phyloP scores from a whole-genome alignment of 2,888 invertebrate genomes.

The Coremacera marginata region DNA sequence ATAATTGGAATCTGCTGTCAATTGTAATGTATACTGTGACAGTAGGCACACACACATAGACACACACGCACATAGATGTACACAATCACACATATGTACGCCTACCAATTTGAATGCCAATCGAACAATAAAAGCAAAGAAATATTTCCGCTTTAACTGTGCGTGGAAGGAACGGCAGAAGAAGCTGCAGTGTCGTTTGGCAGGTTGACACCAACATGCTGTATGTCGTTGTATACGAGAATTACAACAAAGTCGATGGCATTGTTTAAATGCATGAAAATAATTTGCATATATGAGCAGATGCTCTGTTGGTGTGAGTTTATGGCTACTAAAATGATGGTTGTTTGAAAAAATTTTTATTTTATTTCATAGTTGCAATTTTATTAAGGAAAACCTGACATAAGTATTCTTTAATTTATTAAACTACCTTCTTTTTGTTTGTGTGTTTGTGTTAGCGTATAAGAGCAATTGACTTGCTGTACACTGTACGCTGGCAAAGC shows the following conservation, averaged over 20 bases:
- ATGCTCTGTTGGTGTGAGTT: not conserved
- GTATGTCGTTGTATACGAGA: not conserved
- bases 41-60: not conserved
- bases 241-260: not conserved
- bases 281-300: not conserved
- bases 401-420: too few relatives aligned
- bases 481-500: not conserved
- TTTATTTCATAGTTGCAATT: too few relatives aligned
- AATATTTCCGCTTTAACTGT: constrained; percentile 12
- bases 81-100: not conserved
- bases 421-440: not conserved
- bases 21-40: constrained; percentile 19
- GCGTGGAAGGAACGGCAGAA: not conserved
- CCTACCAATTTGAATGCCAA: constrained; percentile 11
- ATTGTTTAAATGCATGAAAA: too few relatives aligned
- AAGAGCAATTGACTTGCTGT: not conserved
- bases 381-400: too few relatives aligned
- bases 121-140: constrained; percentile 30
- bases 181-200: not conserved
- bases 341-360: not conserved
- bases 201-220: constrained; percentile 19
- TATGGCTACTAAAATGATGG: not conserved
- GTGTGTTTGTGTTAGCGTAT: not conserved
- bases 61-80: not conserved
- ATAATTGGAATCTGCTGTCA: constrained; percentile 30